phyloP scores from a whole-genome alignment of 2,797 vertebrate genomes.

The Falco biarmicus region DNA sequence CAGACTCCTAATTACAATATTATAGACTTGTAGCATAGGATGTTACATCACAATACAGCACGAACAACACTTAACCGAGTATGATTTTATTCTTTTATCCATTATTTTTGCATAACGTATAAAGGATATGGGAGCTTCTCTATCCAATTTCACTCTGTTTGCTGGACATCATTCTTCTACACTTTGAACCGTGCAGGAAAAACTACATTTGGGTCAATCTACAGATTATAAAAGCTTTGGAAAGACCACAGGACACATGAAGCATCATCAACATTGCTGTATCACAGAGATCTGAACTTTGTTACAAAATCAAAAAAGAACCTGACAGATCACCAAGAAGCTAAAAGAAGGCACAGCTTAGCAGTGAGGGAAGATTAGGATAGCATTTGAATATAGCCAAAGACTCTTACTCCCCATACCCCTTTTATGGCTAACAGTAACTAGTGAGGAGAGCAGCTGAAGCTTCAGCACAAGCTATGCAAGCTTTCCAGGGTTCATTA shows the following conservation, averaged over 20 bases:
- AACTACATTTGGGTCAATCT: neutral
- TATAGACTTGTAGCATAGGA: neutral
- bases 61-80: neutral
- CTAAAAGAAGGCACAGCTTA: neutral
- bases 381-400: neutral
- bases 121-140: neutral
- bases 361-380: neutral
- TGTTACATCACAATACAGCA: neutral
- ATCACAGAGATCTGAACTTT: neutral
- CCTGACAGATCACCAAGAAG: neutral
- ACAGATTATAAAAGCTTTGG: neutral
- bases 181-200: neutral
- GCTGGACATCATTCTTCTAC: neutral
- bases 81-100: neutral
- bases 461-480: neutral
- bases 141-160: neutral
- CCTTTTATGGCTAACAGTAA: neutral
- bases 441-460: neutral
- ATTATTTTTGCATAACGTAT: neutral
- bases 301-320: neutral
- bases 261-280: neutral
- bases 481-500: neutral
- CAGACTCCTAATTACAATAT: conserved; percentile 13
- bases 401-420: neutral
- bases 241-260: neutral